Conservation (phyloP, 2,888 invertebrate species). For the Ectobius pallidus region DNA sequence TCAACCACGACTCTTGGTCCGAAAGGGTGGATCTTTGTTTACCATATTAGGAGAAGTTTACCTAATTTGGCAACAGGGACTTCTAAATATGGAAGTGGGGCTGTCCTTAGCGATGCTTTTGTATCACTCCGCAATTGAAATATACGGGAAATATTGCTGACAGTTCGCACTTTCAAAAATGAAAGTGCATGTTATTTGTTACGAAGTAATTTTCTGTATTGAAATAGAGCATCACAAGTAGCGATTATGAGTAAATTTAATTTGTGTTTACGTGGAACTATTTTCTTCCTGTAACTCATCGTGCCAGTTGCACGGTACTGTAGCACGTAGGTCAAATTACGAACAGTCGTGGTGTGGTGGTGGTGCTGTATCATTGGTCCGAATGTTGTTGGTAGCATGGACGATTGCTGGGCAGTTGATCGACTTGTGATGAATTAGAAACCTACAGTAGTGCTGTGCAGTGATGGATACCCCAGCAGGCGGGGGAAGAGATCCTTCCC, state of each 20-base stretch:
- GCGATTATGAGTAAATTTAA: not conserved
- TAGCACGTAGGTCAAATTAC: slow-evolving; percentile 58
- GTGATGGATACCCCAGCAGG: slow-evolving; percentile 89
- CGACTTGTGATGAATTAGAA: slow-evolving; percentile 40
- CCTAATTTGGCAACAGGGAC: slow-evolving; percentile 81
- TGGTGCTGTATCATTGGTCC: slow-evolving; percentile 36
- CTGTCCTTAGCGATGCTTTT: slow-evolving; percentile 57
- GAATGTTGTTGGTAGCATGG: slow-evolving; percentile 46
- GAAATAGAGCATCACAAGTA: not conserved
- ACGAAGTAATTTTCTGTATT: not conserved
- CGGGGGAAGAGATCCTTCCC: slow-evolving; percentile 82
- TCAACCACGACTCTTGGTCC: slow-evolving; percentile 46
- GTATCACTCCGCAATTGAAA: slow-evolving; percentile 42
- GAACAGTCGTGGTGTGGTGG: slow-evolving; percentile 48
- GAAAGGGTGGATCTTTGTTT: slow-evolving; percentile 78
- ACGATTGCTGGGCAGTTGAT: slow-evolving; percentile 57
- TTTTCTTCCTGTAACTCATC: slow-evolving; percentile 44
- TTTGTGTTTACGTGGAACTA: slow-evolving; percentile 42
- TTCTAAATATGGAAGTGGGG: slow-evolving; percentile 82
- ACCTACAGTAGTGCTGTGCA: slow-evolving; percentile 56
- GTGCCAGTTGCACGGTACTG: slow-evolving; percentile 54
- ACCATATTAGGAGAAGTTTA: slow-evolving; percentile 79
- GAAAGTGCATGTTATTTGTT: not conserved
- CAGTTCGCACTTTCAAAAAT: not conserved
- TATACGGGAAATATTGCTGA: not conserved